Base-by-base conservation (phyloP, 2,888 invertebrate species). In the Pyrochroa serraticornis region DNA sequence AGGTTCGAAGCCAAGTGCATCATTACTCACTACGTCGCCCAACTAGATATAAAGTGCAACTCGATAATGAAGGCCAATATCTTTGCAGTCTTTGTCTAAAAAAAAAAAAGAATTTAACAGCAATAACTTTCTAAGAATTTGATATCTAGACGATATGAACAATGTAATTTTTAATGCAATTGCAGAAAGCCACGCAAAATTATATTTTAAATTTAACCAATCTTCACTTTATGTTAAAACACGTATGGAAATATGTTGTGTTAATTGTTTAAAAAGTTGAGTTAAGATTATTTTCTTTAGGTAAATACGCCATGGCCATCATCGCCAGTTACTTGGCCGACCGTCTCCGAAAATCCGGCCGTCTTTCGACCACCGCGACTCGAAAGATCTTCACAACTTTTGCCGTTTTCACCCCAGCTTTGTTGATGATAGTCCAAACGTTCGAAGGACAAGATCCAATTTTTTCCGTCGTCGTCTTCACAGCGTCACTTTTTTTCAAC, bases 401-500 rank as follows among this genome's bases (percentile, higher is more conserved):
- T 68, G 89, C 88, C 34, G 81, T 87, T 12, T 73, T 84, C 14
- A 79, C 82, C 14, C 90, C 90, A 0, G 87, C 86, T n/a, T 45
- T 90, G 0, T 80, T 93, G 74, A 91, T 94, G 90, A 76, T 90
- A 12, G 81, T 86, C 0, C 89, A 91, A 73, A 88, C 90, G 0
- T 86, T 87, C 72, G 82, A 87, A 66, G 92, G 92, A 0, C 83
- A 86, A 66, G 84, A 88, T 76, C 84, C 87, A 9, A 76, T 82
- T n/a, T 84, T 88, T 77, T 90, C 92, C 0, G 89, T 93, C 34
- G 81, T 85, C 0, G 88, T 93, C 67, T 92, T 94, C 78, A 92
- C 92, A 0, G 75, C 86, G 35, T 90, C 92, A 0, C 80, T 93
- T 14, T 92, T 92, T 64, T 85, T 92, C 70, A 93, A 93, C 77